Conservation (phyloP, 1,140 invertebrate genomes). For the fruit fly (Drosophila melanogaster) region DNA sequence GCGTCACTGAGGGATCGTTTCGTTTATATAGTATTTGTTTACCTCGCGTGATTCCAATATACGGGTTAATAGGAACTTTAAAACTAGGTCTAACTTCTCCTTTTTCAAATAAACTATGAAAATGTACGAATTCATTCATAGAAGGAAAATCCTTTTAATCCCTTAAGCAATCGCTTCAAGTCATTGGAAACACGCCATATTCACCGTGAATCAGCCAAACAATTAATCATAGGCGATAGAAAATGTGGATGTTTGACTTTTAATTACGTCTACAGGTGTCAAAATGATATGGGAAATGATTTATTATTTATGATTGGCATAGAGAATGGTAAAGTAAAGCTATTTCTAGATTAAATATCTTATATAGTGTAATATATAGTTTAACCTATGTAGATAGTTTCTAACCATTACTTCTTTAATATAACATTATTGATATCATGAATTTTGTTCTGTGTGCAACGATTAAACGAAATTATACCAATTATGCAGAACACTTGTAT, state of each 20-base stretch:
- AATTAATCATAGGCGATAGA: conserved; percentile 6
- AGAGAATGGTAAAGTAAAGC: no score
- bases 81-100: not conserved
- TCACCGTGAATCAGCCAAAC: conserved; percentile 8
- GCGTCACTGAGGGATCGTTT: conserved; percentile 6
- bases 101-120: no score
- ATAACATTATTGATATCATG: not conserved
- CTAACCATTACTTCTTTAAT: no score
- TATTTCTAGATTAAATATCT: no score
- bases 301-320: not conserved
- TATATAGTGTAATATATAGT: no score
- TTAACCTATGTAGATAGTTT: no score
- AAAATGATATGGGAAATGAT: conserved; percentile 4
- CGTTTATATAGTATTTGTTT: conserved; percentile 18
- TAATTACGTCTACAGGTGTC: conserved; percentile 5
- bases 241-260: conserved; percentile 9
- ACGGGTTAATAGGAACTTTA: not conserved
- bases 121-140: not conserved
- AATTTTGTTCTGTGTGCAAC: conserved; percentile 2
- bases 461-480: conserved; percentile 17
- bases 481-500: conserved; percentile 27
- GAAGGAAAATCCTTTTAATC: not conserved
- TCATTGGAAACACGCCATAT: conserved; percentile 16
- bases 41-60: conserved; percentile 2
- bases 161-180: conserved; percentile 5